Base-by-base conservation (phyloP, 2,797 vertebrate species). In the Capromys pilorides region DNA sequence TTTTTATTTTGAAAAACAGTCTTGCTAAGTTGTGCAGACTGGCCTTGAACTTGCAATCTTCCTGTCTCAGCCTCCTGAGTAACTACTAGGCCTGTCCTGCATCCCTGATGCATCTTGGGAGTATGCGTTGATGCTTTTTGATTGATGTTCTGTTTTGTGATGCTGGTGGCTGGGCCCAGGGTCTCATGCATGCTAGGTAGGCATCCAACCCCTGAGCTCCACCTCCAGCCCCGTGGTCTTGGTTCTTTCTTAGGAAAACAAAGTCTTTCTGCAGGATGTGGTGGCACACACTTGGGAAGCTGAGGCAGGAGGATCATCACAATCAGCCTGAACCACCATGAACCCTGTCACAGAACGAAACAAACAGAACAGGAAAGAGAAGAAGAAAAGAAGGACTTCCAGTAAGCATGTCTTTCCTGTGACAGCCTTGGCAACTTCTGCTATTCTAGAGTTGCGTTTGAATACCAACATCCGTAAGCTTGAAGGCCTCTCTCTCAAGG, bases 241-340 rank as follows among this genome's bases (percentile, higher is more conserved):
- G 61, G 10, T 91, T 57, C 59, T 95, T 88, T 91, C 54, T 81
- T n/a, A 88, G 57, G n/a, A 54, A 84, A 73, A 80, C 28, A 36
- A 71, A 71, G n/a, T 22, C 67, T 71, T 71, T 71, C 22, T 41
- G 39, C 39, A 41, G 39, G 36, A 12, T 39, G 24, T 41, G 22
- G 11, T 41, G 36, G 39, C 71, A 41, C 36, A 41, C 39, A 73
- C 22, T 26, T 73, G 45, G 73, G 45, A 77, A 45, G 41, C 69
- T 77, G 41, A 77, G 73, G 73, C 41, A 77, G 26, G 73, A 49
- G 73, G 73, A 49, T 28, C 41, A 67, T 77, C 6, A 26, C 31
- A 41, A 13, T 41, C 41, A 31, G 26, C 41, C 41, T 77, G 41
- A 31, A 31, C 41, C 28, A 77, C 26, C 49, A 41, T 31, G 73